phyloP scores from a whole-genome alignment of 2,797 vertebrate species.

The Sebastes nivosus region DNA sequence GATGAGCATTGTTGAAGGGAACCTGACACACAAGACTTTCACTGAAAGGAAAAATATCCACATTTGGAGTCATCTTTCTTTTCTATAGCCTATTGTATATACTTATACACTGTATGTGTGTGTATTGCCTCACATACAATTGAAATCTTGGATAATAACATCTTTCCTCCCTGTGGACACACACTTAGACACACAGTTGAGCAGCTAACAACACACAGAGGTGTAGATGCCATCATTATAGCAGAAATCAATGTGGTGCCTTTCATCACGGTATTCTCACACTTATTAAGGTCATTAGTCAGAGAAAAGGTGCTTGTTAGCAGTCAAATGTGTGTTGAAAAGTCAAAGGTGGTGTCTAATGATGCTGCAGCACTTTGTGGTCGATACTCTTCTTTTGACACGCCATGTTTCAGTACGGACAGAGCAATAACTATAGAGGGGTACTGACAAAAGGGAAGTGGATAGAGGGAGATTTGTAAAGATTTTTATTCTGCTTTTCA shows the following conservation, averaged over 20 bases:
- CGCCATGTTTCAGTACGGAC: background rate
- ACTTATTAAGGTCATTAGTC: slow-evolving; percentile 30
- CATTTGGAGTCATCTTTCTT: background rate
- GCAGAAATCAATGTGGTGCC: slow-evolving; percentile 16
- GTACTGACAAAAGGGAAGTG: background rate
- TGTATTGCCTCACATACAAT: background rate
- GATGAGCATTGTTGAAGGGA: too few species aligned
- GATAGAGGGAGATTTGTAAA: background rate
- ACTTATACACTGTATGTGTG: background rate
- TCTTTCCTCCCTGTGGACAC: background rate
- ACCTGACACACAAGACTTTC: too few species aligned
- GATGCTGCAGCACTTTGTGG: slow-evolving; percentile 8
- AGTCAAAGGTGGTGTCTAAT: slow-evolving; percentile 24
- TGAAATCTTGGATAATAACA: background rate
- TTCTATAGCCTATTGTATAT: background rate
- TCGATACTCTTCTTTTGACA: background rate
- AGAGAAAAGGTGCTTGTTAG: slow-evolving; percentile 40
- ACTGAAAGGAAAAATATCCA: too few species aligned
- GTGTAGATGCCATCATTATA: background rate
- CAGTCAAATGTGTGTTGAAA: slow-evolving; percentile 1
- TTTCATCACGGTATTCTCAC: slow-evolving; percentile 1
- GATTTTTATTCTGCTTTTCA: background rate
- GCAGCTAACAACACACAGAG: slow-evolving; percentile 11
- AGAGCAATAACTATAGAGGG: background rate
- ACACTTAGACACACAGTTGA: background rate